These are phyloP conservation scores for Scopus umbretta DNA, from an alignment of 2,113 vertebrate species.

Conservation along the genomic window DNA sequence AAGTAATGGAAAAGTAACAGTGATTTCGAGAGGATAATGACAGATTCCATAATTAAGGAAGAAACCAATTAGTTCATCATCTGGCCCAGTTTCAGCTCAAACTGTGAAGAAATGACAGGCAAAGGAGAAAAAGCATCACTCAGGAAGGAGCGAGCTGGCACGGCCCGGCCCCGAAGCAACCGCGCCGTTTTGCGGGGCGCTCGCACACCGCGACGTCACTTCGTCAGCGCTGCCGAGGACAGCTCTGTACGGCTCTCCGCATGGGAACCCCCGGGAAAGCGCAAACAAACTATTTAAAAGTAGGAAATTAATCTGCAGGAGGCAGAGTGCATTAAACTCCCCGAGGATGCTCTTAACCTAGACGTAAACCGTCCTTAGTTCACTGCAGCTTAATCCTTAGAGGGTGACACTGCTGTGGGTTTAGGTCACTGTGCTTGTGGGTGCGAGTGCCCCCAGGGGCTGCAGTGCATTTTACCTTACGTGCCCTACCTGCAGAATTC, in stretches of 20 bases:
- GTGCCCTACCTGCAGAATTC: background rate
- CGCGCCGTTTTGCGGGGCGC: background rate
- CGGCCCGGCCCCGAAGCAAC: rapidly evolving
- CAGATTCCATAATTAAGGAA: background rate
- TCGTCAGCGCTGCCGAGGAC: background rate
- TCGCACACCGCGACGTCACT: rapidly evolving
- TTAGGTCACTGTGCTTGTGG: background rate
- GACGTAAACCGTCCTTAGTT: background rate
- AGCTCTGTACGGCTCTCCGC: rapidly evolving
- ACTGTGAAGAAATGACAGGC: background rate
- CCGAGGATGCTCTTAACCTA: background rate
- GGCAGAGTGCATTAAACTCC: background rate
- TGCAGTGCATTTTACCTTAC: background rate
- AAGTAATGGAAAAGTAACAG: background rate
- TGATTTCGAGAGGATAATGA: constrained; percentile 28
- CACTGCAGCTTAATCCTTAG: background rate
- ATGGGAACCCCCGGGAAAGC: background rate
- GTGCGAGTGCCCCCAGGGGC: rapidly evolving
- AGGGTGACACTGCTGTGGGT: background rate
- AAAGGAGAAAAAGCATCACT: background rate
- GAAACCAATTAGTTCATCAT: background rate
- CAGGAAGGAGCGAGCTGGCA: background rate
- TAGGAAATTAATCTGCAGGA: background rate
- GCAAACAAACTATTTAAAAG: background rate
- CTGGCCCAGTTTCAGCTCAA: background rate